Evolutionary conservation across 2,113 vertebrate species (phyloP).

Genomic region (Oriolus oriolus): DNA sequence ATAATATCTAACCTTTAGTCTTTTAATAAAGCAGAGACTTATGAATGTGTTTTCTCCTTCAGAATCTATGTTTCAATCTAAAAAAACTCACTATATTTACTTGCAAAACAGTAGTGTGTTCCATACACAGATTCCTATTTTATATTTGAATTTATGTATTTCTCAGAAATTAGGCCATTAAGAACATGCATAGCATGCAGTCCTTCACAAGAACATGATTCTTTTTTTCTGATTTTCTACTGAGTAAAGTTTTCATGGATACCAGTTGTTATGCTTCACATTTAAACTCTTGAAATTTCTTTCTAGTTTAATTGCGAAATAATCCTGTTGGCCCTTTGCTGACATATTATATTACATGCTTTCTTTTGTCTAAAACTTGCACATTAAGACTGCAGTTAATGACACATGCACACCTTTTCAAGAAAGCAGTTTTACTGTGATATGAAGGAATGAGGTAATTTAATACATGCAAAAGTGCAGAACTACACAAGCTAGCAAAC

Average conservation of each 20-base stretch:
- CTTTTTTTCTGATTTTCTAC: not conserved
- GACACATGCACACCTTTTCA: not conserved
- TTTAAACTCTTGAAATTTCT: not conserved
- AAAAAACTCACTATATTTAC: not conserved
- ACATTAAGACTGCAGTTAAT: not conserved
- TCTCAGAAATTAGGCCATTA: not conserved
- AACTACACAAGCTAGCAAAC: not conserved
- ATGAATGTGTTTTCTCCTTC: not conserved
- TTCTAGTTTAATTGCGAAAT: not conserved
- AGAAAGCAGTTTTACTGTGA: not conserved
- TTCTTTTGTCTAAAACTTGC: not conserved
- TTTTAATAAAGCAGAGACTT: not conserved
- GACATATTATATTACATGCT: not conserved
- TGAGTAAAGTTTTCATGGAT: not conserved
- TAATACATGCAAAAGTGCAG: not conserved
- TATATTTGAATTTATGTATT: not conserved
- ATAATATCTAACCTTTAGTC: not conserved
- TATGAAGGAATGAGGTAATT: not conserved
- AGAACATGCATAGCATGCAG: not conserved
- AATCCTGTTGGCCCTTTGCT: not conserved
- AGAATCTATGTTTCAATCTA: not conserved
- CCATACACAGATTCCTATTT: not conserved
- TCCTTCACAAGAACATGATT: not conserved
- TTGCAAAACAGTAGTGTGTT: not conserved
- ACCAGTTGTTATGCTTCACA: not conserved